phyloP scores from a whole-genome alignment of 1,140 invertebrate genomes.

The Caerostris extrusa region DNA sequence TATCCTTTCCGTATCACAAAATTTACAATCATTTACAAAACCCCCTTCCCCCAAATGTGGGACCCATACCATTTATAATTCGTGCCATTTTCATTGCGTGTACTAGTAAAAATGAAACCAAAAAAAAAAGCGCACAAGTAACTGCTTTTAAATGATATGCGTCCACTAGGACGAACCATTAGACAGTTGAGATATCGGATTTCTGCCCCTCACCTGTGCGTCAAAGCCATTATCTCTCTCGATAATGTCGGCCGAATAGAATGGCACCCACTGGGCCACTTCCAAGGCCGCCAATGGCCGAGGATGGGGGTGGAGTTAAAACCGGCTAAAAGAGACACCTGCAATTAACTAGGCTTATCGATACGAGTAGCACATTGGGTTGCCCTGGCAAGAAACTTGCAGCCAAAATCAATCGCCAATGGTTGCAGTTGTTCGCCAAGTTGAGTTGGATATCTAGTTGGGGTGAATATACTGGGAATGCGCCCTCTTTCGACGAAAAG shows the following conservation, averaged over 20 bases:
- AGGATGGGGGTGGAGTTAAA: constrained; percentile 61
- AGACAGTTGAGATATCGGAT: constrained; percentile 68
- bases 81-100: constrained; percentile 63
- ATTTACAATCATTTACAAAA: constrained; percentile 46
- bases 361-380: constrained; percentile 55
- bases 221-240: constrained; percentile 59
- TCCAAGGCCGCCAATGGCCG: constrained; percentile 71
- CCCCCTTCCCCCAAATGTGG: background rate
- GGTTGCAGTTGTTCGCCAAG: background rate
- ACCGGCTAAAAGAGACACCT: constrained; percentile 58
- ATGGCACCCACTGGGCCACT: constrained; percentile 66
- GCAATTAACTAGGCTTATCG: constrained; percentile 76
- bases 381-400: background rate
- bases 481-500: constrained; percentile 5
- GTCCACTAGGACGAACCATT: constrained; percentile 47
- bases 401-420: constrained; percentile 45
- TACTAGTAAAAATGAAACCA: too few species aligned
- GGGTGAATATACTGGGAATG: background rate
- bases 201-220: constrained; percentile 65
- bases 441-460: background rate
- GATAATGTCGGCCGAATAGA: constrained; percentile 69
- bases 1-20: background rate
- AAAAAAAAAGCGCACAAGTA: constrained; percentile 19
- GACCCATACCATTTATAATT: constrained; percentile 44
- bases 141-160: constrained; percentile 74